phyloP scores from a whole-genome alignment of 2,888 invertebrate genomes.

The Hirtodrosophila cameraria region DNA sequence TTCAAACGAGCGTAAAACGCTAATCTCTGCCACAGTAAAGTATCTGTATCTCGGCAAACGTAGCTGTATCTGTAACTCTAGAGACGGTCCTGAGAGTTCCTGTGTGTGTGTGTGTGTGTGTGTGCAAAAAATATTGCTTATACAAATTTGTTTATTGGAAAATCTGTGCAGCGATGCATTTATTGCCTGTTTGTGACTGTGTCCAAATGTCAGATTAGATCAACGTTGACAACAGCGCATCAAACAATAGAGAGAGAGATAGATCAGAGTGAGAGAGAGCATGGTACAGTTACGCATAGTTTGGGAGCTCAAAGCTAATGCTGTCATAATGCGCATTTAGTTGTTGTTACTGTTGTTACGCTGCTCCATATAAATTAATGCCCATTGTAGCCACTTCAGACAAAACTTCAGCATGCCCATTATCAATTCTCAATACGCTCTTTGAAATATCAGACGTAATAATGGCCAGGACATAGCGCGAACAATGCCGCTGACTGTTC shows the following conservation, averaged over 20 bases:
- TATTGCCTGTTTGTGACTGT: conserved; percentile 30
- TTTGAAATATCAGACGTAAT: conserved; percentile 65
- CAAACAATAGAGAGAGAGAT: conserved; percentile 11
- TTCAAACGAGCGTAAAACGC: conserved; percentile 84
- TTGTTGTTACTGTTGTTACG: conserved; percentile 43
- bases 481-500: conserved; percentile 63
- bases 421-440: conserved; percentile 33
- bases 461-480: conserved; percentile 50
- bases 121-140: conserved; percentile 30
- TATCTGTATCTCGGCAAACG: conserved; percentile 49
- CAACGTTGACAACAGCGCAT: conserved; percentile 50
- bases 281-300: conserved; percentile 55
- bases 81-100: conserved; percentile 30
- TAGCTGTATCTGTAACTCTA: conserved; percentile 41
- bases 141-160: conserved; percentile 75
- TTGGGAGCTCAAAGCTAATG: conserved; percentile 58
- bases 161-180: conserved; percentile 73
- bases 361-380: conserved; percentile 68
- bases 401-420: conserved; percentile 11
- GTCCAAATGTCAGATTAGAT: conserved; percentile 80
- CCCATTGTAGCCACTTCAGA: conserved; percentile 58
- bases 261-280: conserved; percentile 4
- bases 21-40: conserved; percentile 78
- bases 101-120: too few species aligned
- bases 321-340: conserved; percentile 73